Base-by-base conservation (phyloP, 2,797 vertebrate species). In the Epinephelus coioides region DNA sequence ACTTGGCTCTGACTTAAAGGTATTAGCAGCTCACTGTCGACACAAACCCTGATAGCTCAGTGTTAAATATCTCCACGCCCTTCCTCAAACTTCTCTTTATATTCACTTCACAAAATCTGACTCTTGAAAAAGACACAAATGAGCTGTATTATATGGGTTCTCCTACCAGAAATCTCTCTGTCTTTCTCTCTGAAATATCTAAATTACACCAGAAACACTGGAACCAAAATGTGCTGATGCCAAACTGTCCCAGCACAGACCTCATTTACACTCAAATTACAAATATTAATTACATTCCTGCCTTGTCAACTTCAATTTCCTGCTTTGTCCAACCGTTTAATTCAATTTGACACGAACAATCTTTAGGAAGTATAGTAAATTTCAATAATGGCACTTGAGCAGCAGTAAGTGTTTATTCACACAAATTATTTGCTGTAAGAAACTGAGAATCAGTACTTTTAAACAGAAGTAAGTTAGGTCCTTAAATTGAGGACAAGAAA, bases 241-340 rank as follows among this genome's bases (percentile, higher is more conserved):
- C 50, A 57, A 53, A 25, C 43, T 60, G 6, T 21, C 50, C 30
- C 23, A 69, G 11, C 25, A 47, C 34, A 34, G 34, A 34, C 34
- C 7, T 34, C 23, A 69, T n/a, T 51, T 27, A 38, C 21, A 44
- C 27, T 67, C 23, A 46, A 10, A 27, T 2, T 6, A 27, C 38
- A 40, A 40, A 54, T 34, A 34, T 34, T 10, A 43, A n/a, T n/a
- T 40, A 51, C 30, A 54, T 50, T 15, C 34, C 34, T 34, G 34
- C 34, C 34, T 34, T 34, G 34, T 34, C 7, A 34, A 8, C 34
- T 34, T 34, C 7, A 34, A 34, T 34, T 25, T 15, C 25, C 40
- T 76, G 17, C 51, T 64, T 69, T 78, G 38, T 47, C 34, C 64
- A 49, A 62, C 19, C 25, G 59, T 53, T 71, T 55, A 8, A 76